These are phyloP conservation scores for Chaitophorus viminalis DNA, from an alignment of 2,888 invertebrate genomes.

Conservation along the genomic window DNA sequence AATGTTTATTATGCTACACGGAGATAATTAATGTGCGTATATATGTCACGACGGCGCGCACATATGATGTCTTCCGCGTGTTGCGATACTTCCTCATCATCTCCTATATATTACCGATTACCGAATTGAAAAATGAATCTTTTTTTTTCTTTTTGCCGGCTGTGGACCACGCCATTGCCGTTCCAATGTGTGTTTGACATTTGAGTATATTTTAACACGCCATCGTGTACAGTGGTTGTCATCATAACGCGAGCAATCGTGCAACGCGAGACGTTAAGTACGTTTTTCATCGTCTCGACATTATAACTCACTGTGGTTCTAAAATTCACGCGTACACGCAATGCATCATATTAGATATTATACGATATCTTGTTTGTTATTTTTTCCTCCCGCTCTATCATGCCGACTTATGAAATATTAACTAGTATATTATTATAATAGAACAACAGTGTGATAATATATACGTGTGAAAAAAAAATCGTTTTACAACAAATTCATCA, in stretches of 20 bases:
- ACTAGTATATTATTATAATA: background rate
- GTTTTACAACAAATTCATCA: background rate
- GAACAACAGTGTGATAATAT: background rate
- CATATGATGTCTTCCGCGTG: background rate
- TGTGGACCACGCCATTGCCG: background rate
- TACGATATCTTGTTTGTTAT: background rate
- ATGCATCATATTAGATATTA: background rate
- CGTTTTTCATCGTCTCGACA: background rate
- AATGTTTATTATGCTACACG: too few species aligned
- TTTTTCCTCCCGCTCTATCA: background rate
- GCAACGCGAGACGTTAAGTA: conserved; percentile 4
- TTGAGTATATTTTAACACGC: conserved; percentile 21
- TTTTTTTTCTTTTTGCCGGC: conserved; percentile 2
- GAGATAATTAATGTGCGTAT: background rate
- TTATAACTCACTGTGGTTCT: conserved; percentile 7
- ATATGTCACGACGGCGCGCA: background rate
- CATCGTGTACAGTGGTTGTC: too few species aligned
- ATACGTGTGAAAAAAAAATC: background rate
- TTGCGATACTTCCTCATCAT: background rate
- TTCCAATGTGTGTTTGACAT: background rate
- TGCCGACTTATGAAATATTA: background rate
- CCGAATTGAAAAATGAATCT: conserved; percentile 14
- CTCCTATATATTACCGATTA: background rate
- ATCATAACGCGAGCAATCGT: background rate
- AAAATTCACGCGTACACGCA: background rate